Evolutionary conservation across 1,140 invertebrate species (phyloP), one percentile per base, ranked within the genome.

Genomic region (Macrosteles quadrilineatus): DNA sequence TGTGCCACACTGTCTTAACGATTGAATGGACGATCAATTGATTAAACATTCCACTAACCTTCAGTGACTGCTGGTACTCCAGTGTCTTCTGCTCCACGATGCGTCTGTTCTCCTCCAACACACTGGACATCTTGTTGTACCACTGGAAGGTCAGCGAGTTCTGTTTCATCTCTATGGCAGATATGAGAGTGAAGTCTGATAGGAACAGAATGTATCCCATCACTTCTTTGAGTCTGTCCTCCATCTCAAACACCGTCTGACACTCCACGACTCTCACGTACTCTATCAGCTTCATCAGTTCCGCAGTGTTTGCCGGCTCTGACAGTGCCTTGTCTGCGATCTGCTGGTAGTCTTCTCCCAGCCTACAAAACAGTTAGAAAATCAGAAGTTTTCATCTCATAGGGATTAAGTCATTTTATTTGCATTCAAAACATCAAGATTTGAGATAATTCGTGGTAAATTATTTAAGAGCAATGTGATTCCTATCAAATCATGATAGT

Each of bases 81-180:
- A 86, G 82, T 29, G 87, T 90, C 85, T 98, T 97, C 55, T 90
- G 86, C 21, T 89, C 88, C 19, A 94, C 85, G 50, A 96, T 93
- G 17, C 86, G 81, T 71, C 88, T 85, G 80, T 94, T 89, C 75
- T 97, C 90, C 70, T 95, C 88, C 71, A 97, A 88, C 11, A 96
- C 86, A 30, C 86, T 85, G 0, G 90, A 86, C 83, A 97, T 89
- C 40, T 89, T 86, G 17, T 89, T 83, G 78, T 78, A 86, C 93
- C 94, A 96, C 75, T 92, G 88, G 76, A 96, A 95, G 0, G 92
- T 88, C 68, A 90, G 89, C 70, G 91, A 92, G 77, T 96, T 96
- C 12, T 89, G 88, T 78, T 94, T 94, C 71, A 96, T 89, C 81
- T 97, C 92, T 9, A 92, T 82, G 0, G 92, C 88, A 0, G 90